Base-by-base conservation (phyloP, 2,797 vertebrate genomes). In the Echiichthys vipera region DNA sequence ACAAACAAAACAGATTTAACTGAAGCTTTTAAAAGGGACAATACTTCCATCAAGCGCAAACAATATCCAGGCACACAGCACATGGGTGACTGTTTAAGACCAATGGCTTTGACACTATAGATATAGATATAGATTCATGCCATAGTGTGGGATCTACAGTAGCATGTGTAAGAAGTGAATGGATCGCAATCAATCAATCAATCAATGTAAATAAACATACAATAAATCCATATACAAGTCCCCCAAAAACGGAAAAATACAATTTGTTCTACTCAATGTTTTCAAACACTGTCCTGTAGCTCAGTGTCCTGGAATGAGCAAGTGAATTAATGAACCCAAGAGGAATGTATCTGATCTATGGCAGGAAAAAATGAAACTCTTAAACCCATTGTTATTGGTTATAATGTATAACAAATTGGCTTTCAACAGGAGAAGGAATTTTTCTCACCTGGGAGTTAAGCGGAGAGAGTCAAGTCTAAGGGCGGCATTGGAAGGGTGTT, bases 381-480 rank as follows among this genome's bases (percentile, higher is more conserved):
- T 15, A 32, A 76, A 58, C 25, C 22, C 29, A 7, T 40, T 67
- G 32, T 66, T 34, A 40, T 36, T 62, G 24, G 6, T 53, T 53
- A 17, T 14, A 37, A 62, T 42, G 45, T 9, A 29, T 43, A 54
- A 45, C 11, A 42, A 66, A 40, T 58, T 1, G 32, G 3, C 20
- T 54, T 53, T 73, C 8, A 73, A 71, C 58, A 30, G 14, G 17
- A 70, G 46, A 34, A 55, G 42, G 39, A 30, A 45, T 73, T 46
- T 78, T 39, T 72, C 76, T 85, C 64, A 85, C 77, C 77, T 62
- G 27, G 6, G 24, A 70, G 56, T 65, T 39, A 53, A 74, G 63
- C 78, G 43, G 69, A 84, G 29, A n/a, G 51, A 66, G 47, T 68
- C 6, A 12, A 67, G 61, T 32, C 30, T 30, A 5, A 63, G 36